Evolutionary conservation across 2,113 vertebrate genomes (phyloP).

Genomic region (Scomber scombrus): DNA sequence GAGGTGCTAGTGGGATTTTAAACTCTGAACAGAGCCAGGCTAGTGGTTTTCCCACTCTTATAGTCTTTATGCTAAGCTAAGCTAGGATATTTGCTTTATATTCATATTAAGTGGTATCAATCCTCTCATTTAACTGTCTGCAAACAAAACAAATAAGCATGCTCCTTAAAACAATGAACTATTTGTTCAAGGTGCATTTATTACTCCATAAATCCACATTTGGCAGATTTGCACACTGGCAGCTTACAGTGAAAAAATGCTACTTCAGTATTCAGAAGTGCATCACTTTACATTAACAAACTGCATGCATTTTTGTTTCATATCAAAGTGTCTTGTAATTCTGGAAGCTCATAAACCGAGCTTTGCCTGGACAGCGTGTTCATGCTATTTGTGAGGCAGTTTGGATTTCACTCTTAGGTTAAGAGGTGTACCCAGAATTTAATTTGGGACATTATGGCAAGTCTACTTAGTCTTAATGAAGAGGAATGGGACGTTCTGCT

Average conservation of each 20-base stretch:
- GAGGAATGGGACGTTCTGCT: slow-evolving; percentile 23
- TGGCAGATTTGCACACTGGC: no score
- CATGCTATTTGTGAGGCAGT: slow-evolving; percentile 4
- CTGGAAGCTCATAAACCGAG: not conserved
- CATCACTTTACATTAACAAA: no score
- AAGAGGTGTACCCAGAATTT: slow-evolving; percentile 9
- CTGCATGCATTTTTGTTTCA: not conserved
- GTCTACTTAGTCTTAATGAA: slow-evolving; percentile 43
- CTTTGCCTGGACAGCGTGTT: not conserved
- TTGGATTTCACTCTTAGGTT: slow-evolving; percentile 26
- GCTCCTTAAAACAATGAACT: no score
- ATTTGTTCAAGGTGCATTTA: no score
- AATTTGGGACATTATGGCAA: slow-evolving; percentile 27
- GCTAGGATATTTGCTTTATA: not conserved
- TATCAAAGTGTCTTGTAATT: not conserved
- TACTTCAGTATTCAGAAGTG: no score
- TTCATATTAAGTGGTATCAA: no score
- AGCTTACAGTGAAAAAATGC: no score
- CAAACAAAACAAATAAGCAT: no score
- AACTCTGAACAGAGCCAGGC: no score
- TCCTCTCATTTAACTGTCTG: no score
- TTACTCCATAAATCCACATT: no score
- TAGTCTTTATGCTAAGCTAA: not conserved
- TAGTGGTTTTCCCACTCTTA: not conserved
- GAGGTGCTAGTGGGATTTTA: no score